Conservation (phyloP, 2,888 invertebrate genomes). For the Cyrtodaria siliqua region DNA sequence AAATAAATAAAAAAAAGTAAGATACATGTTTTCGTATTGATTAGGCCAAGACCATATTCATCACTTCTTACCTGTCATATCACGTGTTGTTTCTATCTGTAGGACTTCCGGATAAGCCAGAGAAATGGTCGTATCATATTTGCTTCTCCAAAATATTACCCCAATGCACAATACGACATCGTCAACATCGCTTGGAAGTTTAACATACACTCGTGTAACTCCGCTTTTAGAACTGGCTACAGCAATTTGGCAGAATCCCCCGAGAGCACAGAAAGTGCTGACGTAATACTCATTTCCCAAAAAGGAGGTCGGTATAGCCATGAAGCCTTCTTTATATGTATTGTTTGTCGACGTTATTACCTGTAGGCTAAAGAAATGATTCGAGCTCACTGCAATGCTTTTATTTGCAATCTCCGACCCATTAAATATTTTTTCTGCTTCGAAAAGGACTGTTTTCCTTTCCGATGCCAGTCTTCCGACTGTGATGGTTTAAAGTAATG, state of each 20-base stretch:
- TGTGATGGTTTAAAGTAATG: too few relatives aligned
- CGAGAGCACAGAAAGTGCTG: constrained; percentile 52
- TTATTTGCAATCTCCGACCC: constrained; percentile 21
- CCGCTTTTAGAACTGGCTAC: constrained; percentile 16
- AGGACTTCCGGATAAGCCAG: constrained; percentile 37
- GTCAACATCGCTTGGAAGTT: constrained; percentile 32
- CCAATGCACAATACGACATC: constrained; percentile 40
- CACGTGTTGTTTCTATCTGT: constrained; percentile 36
- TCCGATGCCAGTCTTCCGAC: too few relatives aligned
- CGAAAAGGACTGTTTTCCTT: too few relatives aligned
- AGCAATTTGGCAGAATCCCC: constrained; percentile 51
- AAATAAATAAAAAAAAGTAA: too few relatives aligned
- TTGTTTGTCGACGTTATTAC: constrained; percentile 1
- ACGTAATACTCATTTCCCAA: constrained; percentile 47
- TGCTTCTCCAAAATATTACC: constrained; percentile 12
- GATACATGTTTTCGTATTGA: too few relatives aligned
- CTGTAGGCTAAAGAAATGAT: neutral
- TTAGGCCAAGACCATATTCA: too few relatives aligned
- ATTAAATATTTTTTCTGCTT: constrained; percentile 4
- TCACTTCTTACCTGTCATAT: constrained; percentile 40
- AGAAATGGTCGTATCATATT: constrained; percentile 17
- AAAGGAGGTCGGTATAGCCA: constrained; percentile 13
- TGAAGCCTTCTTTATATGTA: constrained; percentile 38
- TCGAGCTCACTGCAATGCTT: constrained; percentile 1
- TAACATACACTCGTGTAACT: constrained; percentile 31